A percentile compares a stretch with the other conserved stretches of the same genome.
Conservation (phyloP, 2,888 invertebrate species). For the Elysia crispata region DNA sequence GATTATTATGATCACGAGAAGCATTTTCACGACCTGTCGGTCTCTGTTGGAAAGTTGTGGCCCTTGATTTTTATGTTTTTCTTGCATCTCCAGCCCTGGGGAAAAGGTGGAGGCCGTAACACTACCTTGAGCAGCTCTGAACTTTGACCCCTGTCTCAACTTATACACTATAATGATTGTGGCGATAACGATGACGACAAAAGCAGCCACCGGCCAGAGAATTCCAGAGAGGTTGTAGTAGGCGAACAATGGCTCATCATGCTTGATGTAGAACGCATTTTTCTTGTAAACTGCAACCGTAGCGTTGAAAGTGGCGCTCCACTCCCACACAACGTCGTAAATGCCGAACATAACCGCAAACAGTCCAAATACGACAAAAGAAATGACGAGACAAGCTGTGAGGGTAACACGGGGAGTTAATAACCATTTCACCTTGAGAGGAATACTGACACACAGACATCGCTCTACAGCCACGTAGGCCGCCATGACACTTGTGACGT, state of each 20-base stretch:
- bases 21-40: slow-evolving; percentile 45
- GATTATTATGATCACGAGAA: slow-evolving; percentile 37
- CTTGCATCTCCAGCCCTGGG: too few species aligned
- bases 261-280: slow-evolving; percentile 25
- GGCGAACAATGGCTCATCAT: slow-evolving; percentile 35
- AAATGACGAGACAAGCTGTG: slow-evolving; percentile 27
- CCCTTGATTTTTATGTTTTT: neutral
- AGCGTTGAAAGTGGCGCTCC: slow-evolving; percentile 21
- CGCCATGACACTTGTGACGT: slow-evolving; percentile 44
- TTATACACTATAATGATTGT: slow-evolving; percentile 37
- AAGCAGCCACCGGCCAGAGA: slow-evolving; percentile 35
- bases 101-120: too few species aligned
- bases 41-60: slow-evolving; percentile 36
- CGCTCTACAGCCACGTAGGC: slow-evolving; percentile 47
- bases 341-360: slow-evolving; percentile 37
- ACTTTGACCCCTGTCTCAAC: slow-evolving; percentile 28
- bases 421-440: slow-evolving; percentile 43
- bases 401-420: slow-evolving; percentile 42
- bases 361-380: slow-evolving; percentile 37
- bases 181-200: slow-evolving; percentile 31
- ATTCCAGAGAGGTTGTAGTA: slow-evolving; percentile 46
- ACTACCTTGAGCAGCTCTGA: slow-evolving; percentile 25
- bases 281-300: slow-evolving; percentile 37
- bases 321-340: slow-evolving; percentile 45
- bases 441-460: slow-evolving; percentile 44